phyloP scores from a whole-genome alignment of 2,888 invertebrate species.

The Drosophila birchii region DNA sequence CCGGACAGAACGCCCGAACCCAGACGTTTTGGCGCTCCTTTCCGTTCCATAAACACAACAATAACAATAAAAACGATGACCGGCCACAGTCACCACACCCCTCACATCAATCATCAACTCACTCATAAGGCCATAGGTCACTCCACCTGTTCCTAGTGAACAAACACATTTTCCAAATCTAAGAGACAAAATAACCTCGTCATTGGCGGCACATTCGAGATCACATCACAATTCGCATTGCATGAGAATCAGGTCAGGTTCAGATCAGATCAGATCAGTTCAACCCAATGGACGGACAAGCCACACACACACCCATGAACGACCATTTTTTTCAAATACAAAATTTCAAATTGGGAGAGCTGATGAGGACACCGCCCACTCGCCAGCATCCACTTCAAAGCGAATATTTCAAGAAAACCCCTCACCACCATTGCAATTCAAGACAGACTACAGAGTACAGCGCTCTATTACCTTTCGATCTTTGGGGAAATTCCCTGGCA shows the following conservation, averaged over 20 bases:
- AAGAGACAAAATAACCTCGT: slow-evolving; percentile 9
- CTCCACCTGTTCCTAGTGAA: slow-evolving; percentile 1
- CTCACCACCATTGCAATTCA: neutral
- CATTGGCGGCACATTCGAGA: slow-evolving; percentile 23
- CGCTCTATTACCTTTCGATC: slow-evolving; percentile 39
- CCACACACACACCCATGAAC: neutral
- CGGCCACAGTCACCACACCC: neutral
- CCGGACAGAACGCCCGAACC: slow-evolving; percentile 15
- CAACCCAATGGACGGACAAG: slow-evolving; percentile 40
- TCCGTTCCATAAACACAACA: slow-evolving; percentile 1
- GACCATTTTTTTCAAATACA: slow-evolving; percentile 6
- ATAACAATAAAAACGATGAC: neutral
- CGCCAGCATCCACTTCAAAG: neutral
- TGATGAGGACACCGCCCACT: slow-evolving; percentile 1
- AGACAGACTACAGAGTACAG: slow-evolving; percentile 20
- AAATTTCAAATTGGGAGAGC: slow-evolving; percentile 33
- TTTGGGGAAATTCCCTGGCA: slow-evolving; percentile 1
- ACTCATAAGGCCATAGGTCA: slow-evolving; percentile 1
- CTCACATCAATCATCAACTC: neutral
- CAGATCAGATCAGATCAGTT: slow-evolving; percentile 50
- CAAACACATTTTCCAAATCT: slow-evolving; percentile 4
- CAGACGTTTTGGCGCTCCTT: slow-evolving; percentile 4
- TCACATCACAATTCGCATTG: slow-evolving; percentile 8
- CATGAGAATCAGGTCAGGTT: no score
- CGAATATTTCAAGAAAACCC: neutral